phyloP scores from a whole-genome alignment of 2,888 invertebrate genomes.

The Xanthia togata region DNA sequence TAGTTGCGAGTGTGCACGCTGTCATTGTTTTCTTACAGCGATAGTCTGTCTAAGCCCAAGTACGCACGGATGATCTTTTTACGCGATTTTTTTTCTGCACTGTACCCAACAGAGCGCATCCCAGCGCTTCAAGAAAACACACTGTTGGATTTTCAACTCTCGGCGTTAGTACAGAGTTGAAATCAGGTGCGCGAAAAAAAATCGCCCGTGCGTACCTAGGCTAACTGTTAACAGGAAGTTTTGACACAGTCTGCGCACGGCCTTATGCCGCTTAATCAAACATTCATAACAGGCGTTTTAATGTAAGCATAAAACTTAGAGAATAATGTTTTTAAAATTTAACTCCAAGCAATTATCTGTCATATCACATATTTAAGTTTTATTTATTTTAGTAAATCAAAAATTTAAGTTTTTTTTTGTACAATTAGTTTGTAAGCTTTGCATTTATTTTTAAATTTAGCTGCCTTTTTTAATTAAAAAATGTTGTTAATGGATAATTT shows the following conservation, averaged over 20 bases:
- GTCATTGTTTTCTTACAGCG: neutral
- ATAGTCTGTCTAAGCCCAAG: neutral
- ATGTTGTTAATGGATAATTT: neutral
- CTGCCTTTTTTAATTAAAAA: constrained; percentile 34
- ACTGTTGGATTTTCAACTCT: neutral
- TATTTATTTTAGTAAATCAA: constrained; percentile 44
- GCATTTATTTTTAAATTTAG: constrained; percentile 64
- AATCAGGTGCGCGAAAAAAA: neutral
- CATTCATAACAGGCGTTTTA: constrained; percentile 28
- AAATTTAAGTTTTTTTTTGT: constrained; percentile 8
- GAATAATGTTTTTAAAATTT: constrained; percentile 37
- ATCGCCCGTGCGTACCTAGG: neutral
- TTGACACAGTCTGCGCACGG: constrained; percentile 1
- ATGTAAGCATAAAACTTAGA: constrained; percentile 34
- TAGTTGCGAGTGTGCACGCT: neutral
- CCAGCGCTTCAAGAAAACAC: neutral
- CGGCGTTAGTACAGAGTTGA: neutral
- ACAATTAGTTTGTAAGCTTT: constrained; percentile 63
- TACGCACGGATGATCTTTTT: neutral
- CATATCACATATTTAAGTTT: constrained; percentile 73
- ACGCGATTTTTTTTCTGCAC: neutral
- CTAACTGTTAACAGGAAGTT: neutral
- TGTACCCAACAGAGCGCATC: neutral
- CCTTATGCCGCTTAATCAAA: constrained; percentile 7
- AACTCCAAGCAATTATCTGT: constrained; percentile 73